Conservation (phyloP, 2,113 vertebrate species). For the Catharus fuscescens region DNA sequence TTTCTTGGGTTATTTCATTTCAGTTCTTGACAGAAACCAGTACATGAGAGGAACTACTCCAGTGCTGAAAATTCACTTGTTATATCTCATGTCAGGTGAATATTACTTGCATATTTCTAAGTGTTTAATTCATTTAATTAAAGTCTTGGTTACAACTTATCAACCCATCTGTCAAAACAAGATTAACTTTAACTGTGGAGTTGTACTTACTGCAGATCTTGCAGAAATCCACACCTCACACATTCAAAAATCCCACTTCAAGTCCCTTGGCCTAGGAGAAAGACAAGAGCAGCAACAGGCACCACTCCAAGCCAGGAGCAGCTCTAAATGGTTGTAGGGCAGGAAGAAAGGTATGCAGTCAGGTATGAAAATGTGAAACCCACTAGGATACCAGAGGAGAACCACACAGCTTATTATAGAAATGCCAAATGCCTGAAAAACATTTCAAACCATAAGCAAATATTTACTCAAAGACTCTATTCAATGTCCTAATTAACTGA, state of each 20-base stretch:
- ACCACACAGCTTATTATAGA: background rate
- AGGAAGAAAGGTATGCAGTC: background rate
- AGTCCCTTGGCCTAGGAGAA: background rate
- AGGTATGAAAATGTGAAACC: background rate
- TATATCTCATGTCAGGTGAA: background rate
- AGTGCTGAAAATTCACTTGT: background rate
- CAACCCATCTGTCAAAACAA: background rate
- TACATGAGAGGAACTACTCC: background rate
- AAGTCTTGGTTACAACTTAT: background rate
- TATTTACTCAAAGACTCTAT: background rate
- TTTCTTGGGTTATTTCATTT: background rate
- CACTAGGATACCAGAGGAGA: background rate
- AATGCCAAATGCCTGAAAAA: background rate
- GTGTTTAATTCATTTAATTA: background rate
- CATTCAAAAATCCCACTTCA: background rate
- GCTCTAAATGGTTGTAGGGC: background rate
- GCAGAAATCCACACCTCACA: background rate
- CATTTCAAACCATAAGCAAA: background rate
- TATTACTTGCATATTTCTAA: fast-evolving
- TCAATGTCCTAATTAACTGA: background rate
- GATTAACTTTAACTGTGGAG: background rate
- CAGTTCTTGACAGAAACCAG: background rate
- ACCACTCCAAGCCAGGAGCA: background rate
- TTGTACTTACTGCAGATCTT: background rate
- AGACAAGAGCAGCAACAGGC: background rate